Evolutionary conservation across 2,888 invertebrate species (phyloP).

Genomic region (Drosophila histrio): DNA sequence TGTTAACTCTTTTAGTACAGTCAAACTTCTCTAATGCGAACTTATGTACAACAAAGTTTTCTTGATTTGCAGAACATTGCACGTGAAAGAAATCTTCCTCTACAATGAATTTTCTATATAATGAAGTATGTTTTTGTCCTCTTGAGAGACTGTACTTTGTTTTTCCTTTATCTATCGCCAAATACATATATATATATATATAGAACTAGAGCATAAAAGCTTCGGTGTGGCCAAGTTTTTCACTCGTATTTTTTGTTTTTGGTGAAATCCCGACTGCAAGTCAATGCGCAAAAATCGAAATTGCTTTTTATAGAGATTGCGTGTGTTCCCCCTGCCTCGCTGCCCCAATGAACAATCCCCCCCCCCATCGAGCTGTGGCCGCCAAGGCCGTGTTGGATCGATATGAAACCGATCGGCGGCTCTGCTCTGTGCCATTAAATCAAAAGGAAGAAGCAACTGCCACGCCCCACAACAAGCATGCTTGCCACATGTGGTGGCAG

Average conservation of each 20-base stretch:
- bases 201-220: constrained; percentile 11
- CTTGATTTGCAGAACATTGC: no score
- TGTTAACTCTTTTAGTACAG: no score
- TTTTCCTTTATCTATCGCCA: neutral
- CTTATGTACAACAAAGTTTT: no score
- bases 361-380: constrained; percentile 20
- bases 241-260: constrained; percentile 30
- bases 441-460: constrained; percentile 63
- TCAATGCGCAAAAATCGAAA: constrained; percentile 47
- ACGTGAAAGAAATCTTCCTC: no score
- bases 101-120: no score
- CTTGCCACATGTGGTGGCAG: constrained; percentile 28
- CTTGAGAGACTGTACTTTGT: no score
- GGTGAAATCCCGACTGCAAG: constrained; percentile 64
- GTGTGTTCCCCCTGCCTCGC: neutral
- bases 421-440: constrained; percentile 45
- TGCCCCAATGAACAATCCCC: no score
- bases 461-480: constrained; percentile 43
- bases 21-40: no score
- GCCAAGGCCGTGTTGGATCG: constrained; percentile 50
- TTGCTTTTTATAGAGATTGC: constrained; percentile 41
- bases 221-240: constrained; percentile 15
- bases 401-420: constrained; percentile 21
- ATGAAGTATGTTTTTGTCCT: no score
- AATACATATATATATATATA: neutral